These are phyloP conservation scores for Oceanodroma tethys DNA, from an alignment of 2,113 vertebrate genomes.

Conservation along the genomic window DNA sequence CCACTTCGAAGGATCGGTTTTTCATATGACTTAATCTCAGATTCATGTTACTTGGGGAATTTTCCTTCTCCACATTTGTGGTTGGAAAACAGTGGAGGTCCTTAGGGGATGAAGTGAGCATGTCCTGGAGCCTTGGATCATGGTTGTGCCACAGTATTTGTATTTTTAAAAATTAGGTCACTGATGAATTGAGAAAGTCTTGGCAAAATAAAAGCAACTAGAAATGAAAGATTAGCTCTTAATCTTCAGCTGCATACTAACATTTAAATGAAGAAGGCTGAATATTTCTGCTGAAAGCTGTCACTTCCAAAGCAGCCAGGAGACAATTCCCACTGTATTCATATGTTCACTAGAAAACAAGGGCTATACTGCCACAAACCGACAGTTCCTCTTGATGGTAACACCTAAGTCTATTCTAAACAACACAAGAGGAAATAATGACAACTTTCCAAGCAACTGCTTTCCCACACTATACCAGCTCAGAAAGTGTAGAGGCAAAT, in stretches of 20 bases:
- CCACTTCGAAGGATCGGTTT: not conserved
- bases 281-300: not conserved
- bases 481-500: not conserved
- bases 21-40: not conserved
- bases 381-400: not conserved
- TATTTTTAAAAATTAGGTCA: conserved; percentile 12
- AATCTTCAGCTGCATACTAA: not conserved
- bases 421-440: not conserved
- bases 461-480: not conserved
- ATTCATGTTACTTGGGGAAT: not conserved
- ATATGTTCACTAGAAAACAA: not conserved
- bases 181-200: not conserved
- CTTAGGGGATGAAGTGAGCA: not conserved
- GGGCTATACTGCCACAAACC: not conserved
- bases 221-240: not conserved
- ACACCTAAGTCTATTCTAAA: not conserved
- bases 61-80: not conserved
- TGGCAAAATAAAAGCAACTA: not conserved
- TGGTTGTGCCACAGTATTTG: not conserved
- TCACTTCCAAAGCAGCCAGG: not conserved
- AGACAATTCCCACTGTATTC: not conserved
- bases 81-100: not conserved
- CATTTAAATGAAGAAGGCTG: not conserved
- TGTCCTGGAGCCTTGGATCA: not conserved
- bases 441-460: not conserved